Evolutionary conservation across 2,888 invertebrate species (phyloP).

Genomic region (Thyatira batis): DNA sequence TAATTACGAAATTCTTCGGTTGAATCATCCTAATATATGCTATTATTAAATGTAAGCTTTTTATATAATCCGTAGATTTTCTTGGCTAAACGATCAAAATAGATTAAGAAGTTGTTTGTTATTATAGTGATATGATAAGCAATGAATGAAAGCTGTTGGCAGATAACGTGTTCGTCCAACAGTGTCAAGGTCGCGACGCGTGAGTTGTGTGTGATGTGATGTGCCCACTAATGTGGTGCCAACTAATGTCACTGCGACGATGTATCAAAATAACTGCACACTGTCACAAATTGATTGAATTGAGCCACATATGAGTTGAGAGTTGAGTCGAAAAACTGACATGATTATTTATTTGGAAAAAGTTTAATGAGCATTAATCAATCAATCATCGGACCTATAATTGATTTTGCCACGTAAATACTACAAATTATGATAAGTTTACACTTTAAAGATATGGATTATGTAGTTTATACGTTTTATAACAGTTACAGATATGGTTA

Average conservation of each 20-base stretch:
- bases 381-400: too few relatives aligned
- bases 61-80: not conserved
- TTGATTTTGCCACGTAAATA: too few relatives aligned
- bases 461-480: too few relatives aligned
- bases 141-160: conserved; percentile 64
- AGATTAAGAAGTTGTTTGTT: too few relatives aligned
- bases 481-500: too few relatives aligned
- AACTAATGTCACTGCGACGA: conserved; percentile 37
- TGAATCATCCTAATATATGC: not conserved
- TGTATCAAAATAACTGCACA: not conserved
- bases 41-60: not conserved
- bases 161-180: conserved; percentile 53
- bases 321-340: too few relatives aligned
- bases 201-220: conserved; percentile 42
- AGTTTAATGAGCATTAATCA: too few relatives aligned
- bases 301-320: too few relatives aligned
- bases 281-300: not conserved
- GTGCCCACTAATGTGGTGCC: conserved; percentile 34
- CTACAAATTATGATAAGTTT: too few relatives aligned
- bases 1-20: conserved; percentile 1
- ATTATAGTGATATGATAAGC: conserved; percentile 30
- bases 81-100: not conserved
- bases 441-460: too few relatives aligned
- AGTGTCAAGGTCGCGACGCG: conserved; percentile 60
- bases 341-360: too few relatives aligned